Conservation (phyloP, 2,113 vertebrate genomes). For the Podiceps cristatus region DNA sequence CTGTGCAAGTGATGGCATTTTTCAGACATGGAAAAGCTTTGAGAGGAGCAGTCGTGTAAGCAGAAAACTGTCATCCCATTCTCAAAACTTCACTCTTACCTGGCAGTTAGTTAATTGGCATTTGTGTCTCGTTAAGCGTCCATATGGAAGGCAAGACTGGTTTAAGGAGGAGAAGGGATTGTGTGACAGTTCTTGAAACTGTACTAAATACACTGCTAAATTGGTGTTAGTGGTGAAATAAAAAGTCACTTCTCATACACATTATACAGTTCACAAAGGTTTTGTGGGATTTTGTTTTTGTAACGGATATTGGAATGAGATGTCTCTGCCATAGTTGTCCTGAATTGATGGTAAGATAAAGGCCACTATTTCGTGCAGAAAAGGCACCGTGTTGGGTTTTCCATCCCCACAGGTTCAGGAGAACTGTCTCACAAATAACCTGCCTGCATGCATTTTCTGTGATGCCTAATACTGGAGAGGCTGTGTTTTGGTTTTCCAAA, state of each 20-base stretch:
- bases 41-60: background rate
- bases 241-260: background rate
- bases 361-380: background rate
- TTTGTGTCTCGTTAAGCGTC: background rate
- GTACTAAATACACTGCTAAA: background rate
- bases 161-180: background rate
- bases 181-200: background rate
- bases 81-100: background rate
- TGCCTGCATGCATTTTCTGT: background rate
- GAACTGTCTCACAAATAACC: background rate
- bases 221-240: background rate
- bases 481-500: background rate
- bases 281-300: background rate
- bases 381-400: background rate
- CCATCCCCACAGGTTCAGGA: background rate
- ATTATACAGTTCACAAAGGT: background rate
- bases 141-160: background rate
- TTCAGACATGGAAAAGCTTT: background rate
- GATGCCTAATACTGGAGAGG: background rate
- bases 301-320: background rate
- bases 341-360: background rate
- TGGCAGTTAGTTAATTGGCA: background rate
- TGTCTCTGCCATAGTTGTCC: background rate
- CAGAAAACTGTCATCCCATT: background rate
- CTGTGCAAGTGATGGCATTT: background rate